Base-by-base conservation (phyloP, 2,113 vertebrate species). In the Colius striatus region DNA sequence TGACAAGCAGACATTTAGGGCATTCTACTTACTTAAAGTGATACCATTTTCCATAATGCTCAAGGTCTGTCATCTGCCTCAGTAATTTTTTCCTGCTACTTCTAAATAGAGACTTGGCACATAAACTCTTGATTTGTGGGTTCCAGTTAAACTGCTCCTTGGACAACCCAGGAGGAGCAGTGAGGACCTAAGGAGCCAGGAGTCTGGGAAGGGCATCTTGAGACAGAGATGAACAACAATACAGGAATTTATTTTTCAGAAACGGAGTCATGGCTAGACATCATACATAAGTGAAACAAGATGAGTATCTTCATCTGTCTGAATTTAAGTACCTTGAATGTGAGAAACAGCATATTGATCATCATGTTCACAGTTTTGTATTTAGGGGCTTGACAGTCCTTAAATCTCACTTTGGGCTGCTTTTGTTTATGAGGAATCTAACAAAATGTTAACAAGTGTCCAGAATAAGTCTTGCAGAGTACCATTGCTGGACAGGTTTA, bases 381-480 rank as follows among this genome's bases (percentile, higher is more conserved):
- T 67, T 75, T 73, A 68, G 53, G 22, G 30, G 3, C 8, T 79
- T 79, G 43, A 27, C 14, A 67, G n/a, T 14, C 5, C 5, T 47
- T 62, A 16, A 88, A 85, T 57, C 5, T 67, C 26, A 16, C 30
- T 75, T 58, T 16, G 15, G 20, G 5, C 9, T 67, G n/a, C 16
- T 77, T 89, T 91, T 54, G 10, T 26, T 1, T 58, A 4, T 19
- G 21, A 62, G 4, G 6, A 58, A 20, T 29, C 7, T n/a, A 77
- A n/a, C 5, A 62, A 84, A 81, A 76, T 32, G 1, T 57, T n/a
- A 36, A 3, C 12, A 21, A 32, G 32, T 30, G 25, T 18, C 29
- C 13, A 48, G 3, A 29, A 6, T 53, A 26, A 71, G 32, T 43
- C 11, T 53, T 0, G 0, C 13, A 63, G 48, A 62, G 3, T 25